Conservation (phyloP, 2,888 invertebrate genomes). For the Lycophotia porphyrea region DNA sequence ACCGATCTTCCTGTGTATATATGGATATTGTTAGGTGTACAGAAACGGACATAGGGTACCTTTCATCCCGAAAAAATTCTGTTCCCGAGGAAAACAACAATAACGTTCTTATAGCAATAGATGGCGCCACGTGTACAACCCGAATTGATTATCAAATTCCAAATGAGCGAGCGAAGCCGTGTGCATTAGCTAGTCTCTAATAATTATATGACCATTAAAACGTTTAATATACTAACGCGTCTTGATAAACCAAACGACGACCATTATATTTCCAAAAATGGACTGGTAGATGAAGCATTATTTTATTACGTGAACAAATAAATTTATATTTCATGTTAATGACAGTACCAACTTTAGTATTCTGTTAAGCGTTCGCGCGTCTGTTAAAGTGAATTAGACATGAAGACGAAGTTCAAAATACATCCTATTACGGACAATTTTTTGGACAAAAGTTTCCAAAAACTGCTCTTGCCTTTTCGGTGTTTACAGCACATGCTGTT, state of each 20-base stretch:
- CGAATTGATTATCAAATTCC: too few relatives aligned
- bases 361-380: background rate
- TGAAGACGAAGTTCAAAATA: conserved; percentile 1
- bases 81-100: too few relatives aligned
- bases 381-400: background rate
- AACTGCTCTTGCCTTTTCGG: conserved; percentile 20
- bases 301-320: background rate
- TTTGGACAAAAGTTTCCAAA: conserved; percentile 26
- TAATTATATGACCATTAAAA: background rate
- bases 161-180: too few relatives aligned
- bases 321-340: too few relatives aligned
- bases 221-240: background rate
- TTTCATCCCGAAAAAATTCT: too few relatives aligned
- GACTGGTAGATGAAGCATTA: background rate
- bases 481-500: conserved; percentile 30
- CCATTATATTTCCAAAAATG: background rate
- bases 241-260: background rate
- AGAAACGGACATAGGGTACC: too few relatives aligned
- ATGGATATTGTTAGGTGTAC: too few relatives aligned
- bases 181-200: too few relatives aligned
- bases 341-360: background rate
- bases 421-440: conserved; percentile 18
- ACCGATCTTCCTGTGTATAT: too few relatives aligned
- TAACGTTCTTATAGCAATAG: too few relatives aligned
- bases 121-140: too few relatives aligned